A percentile compares a stretch with the other conserved stretches of the same genome.
phyloP scores from a whole-genome alignment of 2,888 invertebrate species.

The Synergus japonicus region DNA sequence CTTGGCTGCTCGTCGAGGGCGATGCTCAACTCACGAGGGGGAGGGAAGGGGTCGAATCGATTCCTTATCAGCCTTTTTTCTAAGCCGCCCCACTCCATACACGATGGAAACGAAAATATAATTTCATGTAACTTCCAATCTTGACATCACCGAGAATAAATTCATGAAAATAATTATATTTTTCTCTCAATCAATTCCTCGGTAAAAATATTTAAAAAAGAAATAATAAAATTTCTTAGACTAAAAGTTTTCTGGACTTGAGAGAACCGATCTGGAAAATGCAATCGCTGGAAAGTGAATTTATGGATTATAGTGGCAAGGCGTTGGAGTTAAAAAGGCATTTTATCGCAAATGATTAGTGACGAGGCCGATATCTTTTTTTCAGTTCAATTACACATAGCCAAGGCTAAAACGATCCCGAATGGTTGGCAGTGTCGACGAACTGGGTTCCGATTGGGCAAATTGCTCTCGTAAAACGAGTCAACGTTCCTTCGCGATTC shows the following conservation, averaged over 20 bases:
- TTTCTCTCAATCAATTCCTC: background rate
- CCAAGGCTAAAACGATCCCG: slow-evolving; percentile 5
- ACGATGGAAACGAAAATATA: background rate
- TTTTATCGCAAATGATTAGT: slow-evolving; percentile 8
- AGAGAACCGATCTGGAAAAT: background rate
- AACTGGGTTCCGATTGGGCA: slow-evolving; percentile 51
- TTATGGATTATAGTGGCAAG: background rate
- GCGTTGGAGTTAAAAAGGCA: background rate
- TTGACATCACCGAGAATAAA: background rate
- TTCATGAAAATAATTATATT: background rate
- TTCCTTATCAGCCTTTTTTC: slow-evolving; percentile 26
- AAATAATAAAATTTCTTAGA: background rate
- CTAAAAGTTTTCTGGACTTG: background rate
- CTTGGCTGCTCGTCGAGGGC: slow-evolving; percentile 62
- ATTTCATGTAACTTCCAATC: background rate
- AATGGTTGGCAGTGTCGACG: slow-evolving; percentile 48
- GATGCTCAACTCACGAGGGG: slow-evolving; percentile 12
- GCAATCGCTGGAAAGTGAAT: slow-evolving; percentile 1
- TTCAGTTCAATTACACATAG: slow-evolving; percentile 13
- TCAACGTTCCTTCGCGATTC: slow-evolving; percentile 46
- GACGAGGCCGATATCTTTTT: slow-evolving; percentile 15
- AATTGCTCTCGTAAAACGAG: slow-evolving; percentile 21
- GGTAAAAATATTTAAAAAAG: no score
- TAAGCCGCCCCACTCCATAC: no score
- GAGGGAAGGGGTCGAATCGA: slow-evolving; percentile 21